These are phyloP conservation scores for Mustelus asterias DNA, from an alignment of 2,113 vertebrate genomes.

Conservation along the genomic window DNA sequence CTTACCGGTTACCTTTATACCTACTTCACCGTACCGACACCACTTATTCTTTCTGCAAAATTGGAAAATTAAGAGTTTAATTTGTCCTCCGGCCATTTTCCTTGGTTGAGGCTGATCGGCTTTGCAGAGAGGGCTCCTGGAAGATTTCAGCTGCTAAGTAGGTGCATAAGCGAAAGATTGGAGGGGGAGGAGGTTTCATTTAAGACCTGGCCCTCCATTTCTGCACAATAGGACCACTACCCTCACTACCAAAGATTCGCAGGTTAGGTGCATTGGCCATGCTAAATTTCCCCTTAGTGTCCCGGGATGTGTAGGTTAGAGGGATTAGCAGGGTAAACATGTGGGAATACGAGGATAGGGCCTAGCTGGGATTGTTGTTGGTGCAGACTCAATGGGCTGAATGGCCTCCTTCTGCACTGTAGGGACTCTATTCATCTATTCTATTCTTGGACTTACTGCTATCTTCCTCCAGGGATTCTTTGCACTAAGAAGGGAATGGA, in stretches of 20 bases:
- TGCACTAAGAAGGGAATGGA: neutral
- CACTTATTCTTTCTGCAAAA: neutral
- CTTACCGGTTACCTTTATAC: neutral
- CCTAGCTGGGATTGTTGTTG: too few species aligned
- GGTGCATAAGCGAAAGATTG: neutral
- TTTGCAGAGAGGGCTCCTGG: neutral
- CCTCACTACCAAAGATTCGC: neutral
- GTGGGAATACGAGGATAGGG: too few species aligned
- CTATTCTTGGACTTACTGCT: neutral
- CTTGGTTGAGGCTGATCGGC: neutral
- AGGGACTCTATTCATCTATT: too few species aligned
- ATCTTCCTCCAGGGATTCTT: neutral
- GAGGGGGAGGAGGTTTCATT: neutral
- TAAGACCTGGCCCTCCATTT: neutral
- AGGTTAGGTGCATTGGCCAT: too few species aligned
- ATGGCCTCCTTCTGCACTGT: too few species aligned
- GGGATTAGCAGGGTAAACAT: too few species aligned
- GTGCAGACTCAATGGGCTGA: too few species aligned
- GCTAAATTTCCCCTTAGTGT: too few species aligned
- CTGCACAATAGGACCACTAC: neutral
- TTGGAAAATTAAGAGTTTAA: neutral
- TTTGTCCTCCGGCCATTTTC: neutral
- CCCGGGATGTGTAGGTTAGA: too few species aligned
- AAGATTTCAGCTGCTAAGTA: neutral
- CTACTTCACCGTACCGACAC: neutral